A percentile compares a stretch with the other conserved stretches of the same genome.
Evolutionary conservation across 1,140 invertebrate genomes (phyloP).

Genomic region (Thalassaphorura encarpata): DNA sequence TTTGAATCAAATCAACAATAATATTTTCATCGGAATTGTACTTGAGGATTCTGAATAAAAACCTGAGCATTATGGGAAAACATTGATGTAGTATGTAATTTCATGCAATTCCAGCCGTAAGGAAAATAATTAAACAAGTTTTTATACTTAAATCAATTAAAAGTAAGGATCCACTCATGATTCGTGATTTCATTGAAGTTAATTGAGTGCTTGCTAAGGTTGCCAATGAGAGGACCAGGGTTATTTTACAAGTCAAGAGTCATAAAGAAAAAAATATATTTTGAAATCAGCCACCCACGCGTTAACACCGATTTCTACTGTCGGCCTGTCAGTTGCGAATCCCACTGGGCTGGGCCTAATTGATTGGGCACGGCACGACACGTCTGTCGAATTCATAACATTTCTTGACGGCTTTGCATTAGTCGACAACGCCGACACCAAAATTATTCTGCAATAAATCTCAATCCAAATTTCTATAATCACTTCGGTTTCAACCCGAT

Average conservation of each 20-base stretch:
- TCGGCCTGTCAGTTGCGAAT: not conserved
- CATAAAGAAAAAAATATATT: not conserved
- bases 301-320: not conserved
- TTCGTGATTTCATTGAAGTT: not conserved
- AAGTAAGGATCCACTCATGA: no score
- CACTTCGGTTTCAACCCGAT: not conserved
- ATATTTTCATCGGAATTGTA: not conserved
- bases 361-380: not conserved
- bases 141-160: no score
- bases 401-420: not conserved
- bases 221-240: not conserved
- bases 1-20: no score
- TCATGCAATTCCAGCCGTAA: no score
- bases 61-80: not conserved
- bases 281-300: not conserved
- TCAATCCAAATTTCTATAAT: not conserved
- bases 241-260: not conserved
- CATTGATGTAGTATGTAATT: no score
- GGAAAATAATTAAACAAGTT: no score
- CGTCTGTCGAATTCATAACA: not conserved
- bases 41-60: not conserved
- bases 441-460: no score
- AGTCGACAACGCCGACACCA: not conserved
- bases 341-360: not conserved
- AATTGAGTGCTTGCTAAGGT: not conserved